phyloP scores from a whole-genome alignment of 1,140 invertebrate species.

The Calosoma granatense region DNA sequence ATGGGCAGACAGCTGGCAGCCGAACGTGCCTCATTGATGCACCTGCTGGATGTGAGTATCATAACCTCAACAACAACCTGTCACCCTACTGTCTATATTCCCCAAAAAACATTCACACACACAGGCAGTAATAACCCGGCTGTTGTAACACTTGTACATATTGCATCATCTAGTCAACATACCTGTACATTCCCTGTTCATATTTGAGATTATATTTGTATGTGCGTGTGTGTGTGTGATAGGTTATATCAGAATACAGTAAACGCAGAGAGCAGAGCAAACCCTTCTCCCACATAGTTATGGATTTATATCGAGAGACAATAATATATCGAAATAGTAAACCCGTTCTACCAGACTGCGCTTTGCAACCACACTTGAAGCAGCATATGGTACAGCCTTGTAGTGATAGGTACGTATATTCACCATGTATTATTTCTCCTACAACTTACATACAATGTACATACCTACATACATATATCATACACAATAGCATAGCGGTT shows the following conservation, averaged over 20 bases:
- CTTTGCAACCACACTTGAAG: background rate
- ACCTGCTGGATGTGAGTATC: conserved; percentile 45
- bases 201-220: too few relatives aligned
- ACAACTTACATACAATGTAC: background rate
- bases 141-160: too few relatives aligned
- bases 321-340: conserved; percentile 18
- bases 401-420: background rate
- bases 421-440: background rate
- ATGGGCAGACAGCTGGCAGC: conserved; percentile 38
- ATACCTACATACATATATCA: too few relatives aligned
- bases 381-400: background rate
- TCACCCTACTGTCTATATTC: too few relatives aligned
- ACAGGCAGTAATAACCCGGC: too few relatives aligned
- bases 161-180: too few relatives aligned
- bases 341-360: background rate
- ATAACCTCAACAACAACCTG: too few relatives aligned
- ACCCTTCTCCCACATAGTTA: conserved; percentile 49
- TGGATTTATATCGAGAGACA: conserved; percentile 49
- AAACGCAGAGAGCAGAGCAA: conserved; percentile 40
- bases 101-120: too few relatives aligned
- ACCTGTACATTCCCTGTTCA: too few relatives aligned
- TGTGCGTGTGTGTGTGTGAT: too few relatives aligned
- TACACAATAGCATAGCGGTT: too few relatives aligned
- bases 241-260: conserved; percentile 51
- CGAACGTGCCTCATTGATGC: conserved; percentile 44